Evolutionary conservation across 1,140 invertebrate genomes (phyloP).

Genomic region (Triops longicaudatus): DNA sequence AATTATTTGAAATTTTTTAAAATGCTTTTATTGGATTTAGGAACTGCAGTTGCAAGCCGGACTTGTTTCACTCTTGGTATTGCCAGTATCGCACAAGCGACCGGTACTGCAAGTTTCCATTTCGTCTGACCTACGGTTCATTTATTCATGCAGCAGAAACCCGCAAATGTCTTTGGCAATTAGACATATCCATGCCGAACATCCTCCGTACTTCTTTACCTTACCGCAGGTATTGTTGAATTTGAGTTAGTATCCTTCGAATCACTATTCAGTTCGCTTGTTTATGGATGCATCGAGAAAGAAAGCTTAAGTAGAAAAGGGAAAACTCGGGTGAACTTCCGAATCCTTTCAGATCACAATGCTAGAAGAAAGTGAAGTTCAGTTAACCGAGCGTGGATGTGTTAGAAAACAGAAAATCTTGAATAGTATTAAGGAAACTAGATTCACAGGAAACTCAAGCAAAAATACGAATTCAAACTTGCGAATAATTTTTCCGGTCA

Average conservation of each 20-base stretch:
- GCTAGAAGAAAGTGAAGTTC: too few species aligned
- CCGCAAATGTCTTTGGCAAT: not conserved
- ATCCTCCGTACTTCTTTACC: not conserved
- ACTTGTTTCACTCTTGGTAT: not conserved
- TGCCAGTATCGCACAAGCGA: conserved; percentile 10
- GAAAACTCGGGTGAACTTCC: too few species aligned
- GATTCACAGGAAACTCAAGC: too few species aligned
- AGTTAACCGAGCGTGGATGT: too few species aligned
- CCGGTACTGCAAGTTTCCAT: conserved; percentile 17
- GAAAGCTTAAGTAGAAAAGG: too few species aligned
- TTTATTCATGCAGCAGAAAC: conserved; percentile 18
- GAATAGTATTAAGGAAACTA: too few species aligned
- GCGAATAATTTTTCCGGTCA: too few species aligned
- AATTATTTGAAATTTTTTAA: too few species aligned
- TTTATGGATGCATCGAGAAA: too few species aligned
- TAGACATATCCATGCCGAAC: conserved; percentile 18
- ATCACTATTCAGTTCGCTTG: not conserved
- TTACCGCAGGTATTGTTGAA: conserved; percentile 3
- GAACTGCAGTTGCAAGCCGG: conserved; percentile 22
- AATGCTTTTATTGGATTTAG: not conserved
- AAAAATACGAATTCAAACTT: too few species aligned
- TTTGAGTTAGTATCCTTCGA: not conserved
- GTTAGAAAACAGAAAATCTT: too few species aligned
- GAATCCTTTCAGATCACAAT: not conserved
- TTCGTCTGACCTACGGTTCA: not conserved